Base-by-base conservation (phyloP, 2,888 invertebrate genomes). In the Epistrophe eligans region DNA sequence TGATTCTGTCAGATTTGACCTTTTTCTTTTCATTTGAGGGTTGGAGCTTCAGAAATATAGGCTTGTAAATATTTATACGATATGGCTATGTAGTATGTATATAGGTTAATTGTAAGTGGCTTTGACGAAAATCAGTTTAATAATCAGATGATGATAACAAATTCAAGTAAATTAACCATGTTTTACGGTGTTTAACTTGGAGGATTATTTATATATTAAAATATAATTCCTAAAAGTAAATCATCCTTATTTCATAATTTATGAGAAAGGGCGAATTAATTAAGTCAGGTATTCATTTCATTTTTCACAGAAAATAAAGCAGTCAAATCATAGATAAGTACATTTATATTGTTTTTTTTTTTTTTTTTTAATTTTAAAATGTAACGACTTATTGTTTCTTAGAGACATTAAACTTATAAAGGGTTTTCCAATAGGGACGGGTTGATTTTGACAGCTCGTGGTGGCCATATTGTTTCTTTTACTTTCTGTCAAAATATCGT, bases 1-100 rank as follows among this genome's bases (percentile, higher is more conserved):
- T 81, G 77, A 77, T 77, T 72, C 67, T 73, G 80, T 43, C 66
- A 60, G 84, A 81, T 81, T 81, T 66, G 77, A 73, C 81, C 60
- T 66, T 57, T 81, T 62, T 43, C 3, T 24, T 24, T 32, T 52
- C 58, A 19, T 17, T 48, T 50, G 43, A 17, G 60, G 60, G 67
- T 1, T 13, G n/a, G 45, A 17, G 28, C 48, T 66, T 45, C n/a
- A 28, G 6, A n/a, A n/a, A 17, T 57, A 43, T 57, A 43, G 57
- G 13, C 48, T 48, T 48, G 35, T 35, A 35, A 38, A 35, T 19
- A 8, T n/a, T n/a, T n/a, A n/a, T n/a, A n/a, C 13, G 5, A 35
- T 35, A 50, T 38, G 17, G 50, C 8, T 48, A 19, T 19, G 4
- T 32, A 13, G n/a, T n/a, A n/a, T n/a, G n/a, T 32, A 6, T 32